phyloP scores from a whole-genome alignment of 2,888 invertebrate species.

The Heterodera filipjevi region DNA sequence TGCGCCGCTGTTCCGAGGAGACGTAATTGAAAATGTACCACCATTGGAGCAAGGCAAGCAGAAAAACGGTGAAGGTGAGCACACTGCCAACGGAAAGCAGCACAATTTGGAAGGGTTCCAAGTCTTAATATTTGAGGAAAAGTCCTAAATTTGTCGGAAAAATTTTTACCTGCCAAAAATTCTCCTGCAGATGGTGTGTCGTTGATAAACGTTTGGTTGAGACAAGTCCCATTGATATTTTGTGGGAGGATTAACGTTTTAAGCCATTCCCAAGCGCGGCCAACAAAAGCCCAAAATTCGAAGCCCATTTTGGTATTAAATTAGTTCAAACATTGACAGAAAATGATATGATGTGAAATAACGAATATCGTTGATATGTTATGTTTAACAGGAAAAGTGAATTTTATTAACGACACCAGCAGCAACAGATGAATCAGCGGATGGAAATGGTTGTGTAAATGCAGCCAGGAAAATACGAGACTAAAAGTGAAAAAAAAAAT shows the following conservation, averaged over 20 bases:
- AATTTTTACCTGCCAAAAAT: slow-evolving; percentile 29
- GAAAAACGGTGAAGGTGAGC: slow-evolving; percentile 48
- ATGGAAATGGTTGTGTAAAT: too few species aligned
- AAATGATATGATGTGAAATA: not conserved
- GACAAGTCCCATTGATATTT: slow-evolving; percentile 28
- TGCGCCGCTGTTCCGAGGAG: slow-evolving; percentile 56
- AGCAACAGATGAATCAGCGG: not conserved
- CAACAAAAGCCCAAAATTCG: slow-evolving; percentile 28
- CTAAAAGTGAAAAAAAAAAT: too few species aligned
- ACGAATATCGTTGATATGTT: not conserved
- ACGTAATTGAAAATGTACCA: slow-evolving; percentile 48
- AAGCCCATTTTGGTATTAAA: slow-evolving; percentile 7
- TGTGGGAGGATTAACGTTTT: slow-evolving; percentile 29
- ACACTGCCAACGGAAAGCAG: slow-evolving; percentile 50
- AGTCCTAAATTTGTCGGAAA: slow-evolving; percentile 12
- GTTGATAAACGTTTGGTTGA: slow-evolving; percentile 20
- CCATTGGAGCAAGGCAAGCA: slow-evolving; percentile 52
- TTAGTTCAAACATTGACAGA: not conserved
- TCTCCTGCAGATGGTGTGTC: slow-evolving; percentile 31
- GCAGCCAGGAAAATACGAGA: too few species aligned
- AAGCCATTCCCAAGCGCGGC: slow-evolving; percentile 17
- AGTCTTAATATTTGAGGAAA: slow-evolving; percentile 24
- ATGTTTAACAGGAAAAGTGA: too few species aligned
- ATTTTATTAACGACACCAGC: not conserved
- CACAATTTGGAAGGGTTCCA: slow-evolving; percentile 47